These are phyloP conservation scores for Drosophila erecta DNA, from an alignment of 1,140 invertebrate species.

Conservation along the genomic window DNA sequence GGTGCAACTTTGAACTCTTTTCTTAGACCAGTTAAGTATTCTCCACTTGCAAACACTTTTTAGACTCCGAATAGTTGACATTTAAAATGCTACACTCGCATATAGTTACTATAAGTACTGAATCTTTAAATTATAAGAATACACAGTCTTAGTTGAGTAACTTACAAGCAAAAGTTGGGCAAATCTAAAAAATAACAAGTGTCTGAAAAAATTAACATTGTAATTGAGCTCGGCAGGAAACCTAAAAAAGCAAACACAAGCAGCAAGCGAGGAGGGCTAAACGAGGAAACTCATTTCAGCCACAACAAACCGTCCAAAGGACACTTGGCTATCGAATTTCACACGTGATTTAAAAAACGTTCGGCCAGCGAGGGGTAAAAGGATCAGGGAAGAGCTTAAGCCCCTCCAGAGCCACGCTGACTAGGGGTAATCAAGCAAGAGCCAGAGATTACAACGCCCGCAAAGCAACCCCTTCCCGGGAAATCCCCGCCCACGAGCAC, in stretches of 20 bases:
- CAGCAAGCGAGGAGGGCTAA: constrained; percentile 10
- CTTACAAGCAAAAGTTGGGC: neutral
- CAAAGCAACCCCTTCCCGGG: constrained; percentile 3
- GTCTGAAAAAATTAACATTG: constrained; percentile 69
- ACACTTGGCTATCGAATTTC: constrained; percentile 74
- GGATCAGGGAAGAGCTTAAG: constrained; percentile 41
- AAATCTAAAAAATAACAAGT: constrained; percentile 28
- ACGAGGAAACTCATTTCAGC: constrained; percentile 18
- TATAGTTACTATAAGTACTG: neutral
- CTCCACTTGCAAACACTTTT: too few relatives aligned
- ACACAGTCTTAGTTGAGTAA: neutral
- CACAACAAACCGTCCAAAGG: constrained; percentile 57
- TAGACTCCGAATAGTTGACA: neutral
- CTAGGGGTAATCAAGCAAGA: constrained; percentile 74
- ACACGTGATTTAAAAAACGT: constrained; percentile 74
- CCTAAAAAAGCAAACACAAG: constrained; percentile 72
- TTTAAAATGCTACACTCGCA: neutral
- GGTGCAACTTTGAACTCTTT: too few relatives aligned
- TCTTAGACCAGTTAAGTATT: too few relatives aligned
- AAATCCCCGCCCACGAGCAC: neutral
- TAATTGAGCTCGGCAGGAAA: constrained; percentile 84
- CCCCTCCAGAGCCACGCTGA: constrained; percentile 42
- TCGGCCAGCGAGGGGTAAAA: constrained; percentile 25
- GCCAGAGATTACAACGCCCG: constrained; percentile 60
- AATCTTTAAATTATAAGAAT: neutral